Percentiles rank a stretch among this genome's conserved stretches.
phyloP scores from a whole-genome alignment of 2,797 vertebrate species.

The Coilia nasus region DNA sequence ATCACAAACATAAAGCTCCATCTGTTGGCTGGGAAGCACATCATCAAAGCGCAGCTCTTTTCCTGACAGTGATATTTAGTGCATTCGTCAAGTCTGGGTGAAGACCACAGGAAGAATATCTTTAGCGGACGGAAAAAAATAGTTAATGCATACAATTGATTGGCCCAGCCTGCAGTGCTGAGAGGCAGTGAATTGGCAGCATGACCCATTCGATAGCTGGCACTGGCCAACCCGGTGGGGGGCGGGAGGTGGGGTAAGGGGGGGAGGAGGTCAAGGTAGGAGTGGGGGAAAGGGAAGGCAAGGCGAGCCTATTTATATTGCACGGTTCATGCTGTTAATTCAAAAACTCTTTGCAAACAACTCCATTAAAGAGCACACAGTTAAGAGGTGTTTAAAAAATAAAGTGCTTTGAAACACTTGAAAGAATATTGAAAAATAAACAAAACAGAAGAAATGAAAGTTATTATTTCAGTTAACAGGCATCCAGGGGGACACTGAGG shows the following conservation, averaged over 20 bases:
- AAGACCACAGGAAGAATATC: slow-evolving; percentile 10
- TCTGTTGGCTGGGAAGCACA: no score
- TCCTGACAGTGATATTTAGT: slow-evolving; percentile 6
- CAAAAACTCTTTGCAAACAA: not conserved
- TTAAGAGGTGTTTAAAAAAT: no score
- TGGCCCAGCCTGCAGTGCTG: not conserved
- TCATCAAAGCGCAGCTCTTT: not conserved
- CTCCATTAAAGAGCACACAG: not conserved
- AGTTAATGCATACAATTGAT: slow-evolving; percentile 20
- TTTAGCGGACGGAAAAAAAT: not conserved
- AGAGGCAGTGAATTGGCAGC: slow-evolving; percentile 2
- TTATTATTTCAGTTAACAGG: slow-evolving; percentile 46
- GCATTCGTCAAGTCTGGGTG: not conserved
- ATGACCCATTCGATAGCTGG: not conserved
- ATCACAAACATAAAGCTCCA: no score
- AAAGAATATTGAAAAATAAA: not conserved
- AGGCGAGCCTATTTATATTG: not conserved
- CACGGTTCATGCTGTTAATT: not conserved
- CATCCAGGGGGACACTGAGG: slow-evolving; percentile 45
- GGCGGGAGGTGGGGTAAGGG: not conserved
- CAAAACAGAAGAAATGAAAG: not conserved
- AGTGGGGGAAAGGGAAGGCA: not conserved
- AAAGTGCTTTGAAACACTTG: no score
- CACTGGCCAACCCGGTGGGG: not conserved
- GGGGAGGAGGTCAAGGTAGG: not conserved